Evolutionary conservation across 23 tunicate genomes (phyloP).

Genomic region (Styela clava): DNA sequence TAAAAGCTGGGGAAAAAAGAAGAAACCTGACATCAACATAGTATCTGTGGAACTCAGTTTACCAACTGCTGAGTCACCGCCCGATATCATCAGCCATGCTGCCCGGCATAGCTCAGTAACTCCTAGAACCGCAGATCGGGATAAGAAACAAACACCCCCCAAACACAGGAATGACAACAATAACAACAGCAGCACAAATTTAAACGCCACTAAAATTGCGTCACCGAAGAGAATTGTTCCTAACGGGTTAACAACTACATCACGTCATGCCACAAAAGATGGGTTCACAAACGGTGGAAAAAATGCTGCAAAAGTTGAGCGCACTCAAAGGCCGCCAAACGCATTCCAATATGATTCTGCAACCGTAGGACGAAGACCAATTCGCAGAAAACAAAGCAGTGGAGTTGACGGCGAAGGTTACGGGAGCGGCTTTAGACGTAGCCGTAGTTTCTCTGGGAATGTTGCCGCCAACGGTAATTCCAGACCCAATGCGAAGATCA

Average conservation of each 20-base stretch:
- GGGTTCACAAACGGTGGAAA: background rate
- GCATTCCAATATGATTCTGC: slow-evolving; percentile 6
- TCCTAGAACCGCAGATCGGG: background rate
- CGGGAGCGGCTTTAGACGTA: background rate
- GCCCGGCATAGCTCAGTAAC: slow-evolving; percentile 5
- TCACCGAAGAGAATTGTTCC: background rate
- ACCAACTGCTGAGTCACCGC: slow-evolving; percentile 16
- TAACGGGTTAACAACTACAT: background rate
- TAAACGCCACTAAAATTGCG: background rate
- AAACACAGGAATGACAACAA: slow-evolving; percentile 7
- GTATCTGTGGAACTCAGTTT: slow-evolving; percentile 40
- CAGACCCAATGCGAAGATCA: background rate
- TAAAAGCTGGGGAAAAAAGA: slow-evolving; percentile 16
- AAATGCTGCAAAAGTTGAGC: background rate
- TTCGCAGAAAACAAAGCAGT: background rate
- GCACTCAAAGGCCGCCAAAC: background rate
- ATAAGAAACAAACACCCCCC: background rate
- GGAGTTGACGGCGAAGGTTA: background rate
- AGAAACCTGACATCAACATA: slow-evolving; percentile 16
- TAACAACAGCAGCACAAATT: background rate
- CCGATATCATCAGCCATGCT: slow-evolving; percentile 21
- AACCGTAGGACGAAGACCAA: slow-evolving; percentile 9
- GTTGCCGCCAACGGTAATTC: background rate
- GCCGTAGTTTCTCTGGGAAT: slow-evolving; percentile 12
- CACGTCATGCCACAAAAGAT: background rate